Base-by-base conservation (phyloP, 2,888 invertebrate genomes). In the Cheiracanthium punctorium region DNA sequence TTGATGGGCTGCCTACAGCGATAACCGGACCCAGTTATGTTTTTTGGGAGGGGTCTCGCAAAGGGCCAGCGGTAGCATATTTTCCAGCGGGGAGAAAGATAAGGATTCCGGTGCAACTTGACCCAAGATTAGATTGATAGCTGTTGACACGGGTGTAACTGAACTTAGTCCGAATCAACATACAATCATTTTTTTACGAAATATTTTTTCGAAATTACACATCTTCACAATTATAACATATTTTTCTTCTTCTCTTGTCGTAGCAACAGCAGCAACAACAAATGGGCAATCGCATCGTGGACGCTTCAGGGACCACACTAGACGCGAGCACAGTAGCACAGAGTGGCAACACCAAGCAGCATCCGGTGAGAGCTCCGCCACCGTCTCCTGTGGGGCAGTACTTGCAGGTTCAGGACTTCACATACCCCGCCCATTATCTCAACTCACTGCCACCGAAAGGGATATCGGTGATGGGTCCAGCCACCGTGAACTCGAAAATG, bases 321-420 rank as follows among this genome's bases (percentile, higher is more conserved):
- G 58, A 73, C 20, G 24, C 58, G 0, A 37, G 20, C 12, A 69
- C 48, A 2, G 43, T 73, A 28, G 17, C 52, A 7, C 74, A 71
- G 28, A 29, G 33, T 1, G 72, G 71, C 0, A 41, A 43, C 1
- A 76, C 72, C 1, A 81, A 77, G 70, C 73, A 79, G 1, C 80
- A 69, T 30, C 85, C 85, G 2, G 75, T 87, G 33, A 20, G 87
- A 32, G 87, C 87, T 0, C 87, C 87, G 1, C 87, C 87, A 24
- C 87, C 87, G 0, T 87, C 87, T 1, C 87, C 87, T 1, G 87
- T 75, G 0, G 87, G 87, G 14, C 87, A 87, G 69, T 87, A 87
- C 28, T 32, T 87, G 0, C 87, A 87, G 17, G 87, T 87, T 30
- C 87, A 87, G 33, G 87, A 87, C 41, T 87, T 87, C 58, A 87